Conservation (phyloP, 2,888 invertebrate genomes). For the Limenitis camilla region DNA sequence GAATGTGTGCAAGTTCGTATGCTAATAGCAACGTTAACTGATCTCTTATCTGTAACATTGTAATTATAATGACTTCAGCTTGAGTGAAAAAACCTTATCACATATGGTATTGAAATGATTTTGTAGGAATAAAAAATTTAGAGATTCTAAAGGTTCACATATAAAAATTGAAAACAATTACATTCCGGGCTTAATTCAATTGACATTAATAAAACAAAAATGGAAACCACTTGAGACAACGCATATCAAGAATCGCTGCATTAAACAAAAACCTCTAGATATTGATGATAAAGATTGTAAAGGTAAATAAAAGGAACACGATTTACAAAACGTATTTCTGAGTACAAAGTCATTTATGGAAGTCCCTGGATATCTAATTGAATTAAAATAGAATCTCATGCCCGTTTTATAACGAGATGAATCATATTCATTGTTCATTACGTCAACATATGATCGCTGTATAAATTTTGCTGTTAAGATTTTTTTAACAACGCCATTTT, state of each 20-base stretch:
- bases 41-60: conserved; percentile 5
- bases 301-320: conserved; percentile 19
- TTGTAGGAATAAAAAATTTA: conserved; percentile 7
- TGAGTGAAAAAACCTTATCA: not conserved
- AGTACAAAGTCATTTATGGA: conserved; percentile 46
- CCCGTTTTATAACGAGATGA: conserved; percentile 63
- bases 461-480: conserved; percentile 12
- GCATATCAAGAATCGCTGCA: conserved; percentile 21
- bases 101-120: too few species aligned
- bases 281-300: conserved; percentile 23
- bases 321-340: conserved; percentile 33
- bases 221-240: conserved; percentile 23
- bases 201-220: conserved; percentile 26
- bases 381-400: conserved; percentile 62
- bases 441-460: conserved; percentile 49
- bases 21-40: conserved; percentile 16
- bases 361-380: conserved; percentile 57
- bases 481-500: conserved; percentile 17
- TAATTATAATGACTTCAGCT: not conserved
- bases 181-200: conserved; percentile 23
- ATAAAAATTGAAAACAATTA: conserved; percentile 23
- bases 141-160: conserved; percentile 11
- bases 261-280: conserved; percentile 17
- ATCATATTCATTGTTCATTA: conserved; percentile 57
- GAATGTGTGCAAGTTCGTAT: conserved; percentile 13